phyloP scores from a whole-genome alignment of 2,797 vertebrate genomes.

The Garrulus glandarius region DNA sequence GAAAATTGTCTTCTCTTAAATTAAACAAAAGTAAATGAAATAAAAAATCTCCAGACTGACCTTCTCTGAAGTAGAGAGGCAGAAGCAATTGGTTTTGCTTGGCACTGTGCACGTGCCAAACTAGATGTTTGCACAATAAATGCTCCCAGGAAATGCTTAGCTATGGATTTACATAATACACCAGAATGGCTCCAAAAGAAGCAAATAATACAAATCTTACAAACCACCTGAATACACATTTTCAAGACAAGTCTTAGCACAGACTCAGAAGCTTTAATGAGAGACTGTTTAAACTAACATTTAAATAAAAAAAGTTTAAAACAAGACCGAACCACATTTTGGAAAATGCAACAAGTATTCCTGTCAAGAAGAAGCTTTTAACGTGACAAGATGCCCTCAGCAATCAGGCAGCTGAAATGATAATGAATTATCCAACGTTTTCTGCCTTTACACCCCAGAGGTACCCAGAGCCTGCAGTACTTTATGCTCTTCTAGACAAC shows the following conservation, averaged over 20 bases:
- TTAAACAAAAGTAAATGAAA: not conserved
- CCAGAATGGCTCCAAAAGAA: constrained; percentile 57
- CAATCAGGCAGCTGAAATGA: not conserved
- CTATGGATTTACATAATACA: constrained; percentile 55
- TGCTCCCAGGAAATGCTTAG: constrained; percentile 47
- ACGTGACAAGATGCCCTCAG: not conserved
- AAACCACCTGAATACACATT: constrained; percentile 45
- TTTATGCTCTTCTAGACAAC: not conserved
- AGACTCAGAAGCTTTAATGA: not conserved
- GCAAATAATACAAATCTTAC: constrained; percentile 65
- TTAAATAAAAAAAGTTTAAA: not conserved
- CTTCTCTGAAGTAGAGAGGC: not conserved
- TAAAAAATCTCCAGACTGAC: not conserved
- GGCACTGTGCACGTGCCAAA: not conserved
- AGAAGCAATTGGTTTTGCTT: constrained; percentile 33
- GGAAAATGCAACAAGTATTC: not conserved
- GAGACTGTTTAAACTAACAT: not conserved
- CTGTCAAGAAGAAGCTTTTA: not conserved
- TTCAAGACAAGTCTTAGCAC: constrained; percentile 10
- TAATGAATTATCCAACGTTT: not conserved
- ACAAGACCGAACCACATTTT: not conserved
- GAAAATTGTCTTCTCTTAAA: not conserved
- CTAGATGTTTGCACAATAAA: not conserved
- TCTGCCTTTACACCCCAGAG: not conserved
- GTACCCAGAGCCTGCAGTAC: not conserved